Conservation (phyloP, 2,888 invertebrate genomes). For the Onchidella celtica region DNA sequence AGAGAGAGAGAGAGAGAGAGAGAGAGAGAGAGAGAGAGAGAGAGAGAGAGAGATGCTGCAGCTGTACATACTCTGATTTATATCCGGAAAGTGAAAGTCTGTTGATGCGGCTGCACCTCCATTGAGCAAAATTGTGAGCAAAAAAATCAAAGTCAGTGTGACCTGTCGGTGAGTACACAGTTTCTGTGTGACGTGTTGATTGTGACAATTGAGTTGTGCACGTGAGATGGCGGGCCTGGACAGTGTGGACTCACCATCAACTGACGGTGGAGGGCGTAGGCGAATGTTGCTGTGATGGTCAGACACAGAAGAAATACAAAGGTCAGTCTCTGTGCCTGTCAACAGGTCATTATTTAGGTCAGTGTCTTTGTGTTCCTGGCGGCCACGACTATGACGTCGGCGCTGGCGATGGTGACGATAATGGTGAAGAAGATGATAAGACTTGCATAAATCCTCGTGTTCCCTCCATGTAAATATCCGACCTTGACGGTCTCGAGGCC, state of each 20-base stretch:
- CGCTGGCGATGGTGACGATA: not conserved
- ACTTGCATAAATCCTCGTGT: too few relatives aligned
- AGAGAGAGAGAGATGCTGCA: not conserved
- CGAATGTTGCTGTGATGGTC: not conserved
- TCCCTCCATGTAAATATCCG: not conserved
- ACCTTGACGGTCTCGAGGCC: not conserved
- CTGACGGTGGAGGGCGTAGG: not conserved
- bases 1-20: conserved; percentile 31
- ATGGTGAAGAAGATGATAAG: not conserved
- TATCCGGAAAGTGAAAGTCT: conserved; percentile 33
- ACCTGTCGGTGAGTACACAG: too few relatives aligned
- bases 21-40: not conserved
- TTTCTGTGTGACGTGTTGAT: too few relatives aligned
- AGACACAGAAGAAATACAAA: too few relatives aligned
- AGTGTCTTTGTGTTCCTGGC: not conserved
- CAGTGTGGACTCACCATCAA: not conserved
- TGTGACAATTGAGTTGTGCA: too few relatives aligned
- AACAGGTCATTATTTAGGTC: not conserved
- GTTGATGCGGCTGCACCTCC: conserved; percentile 24
- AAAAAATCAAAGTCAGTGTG: not conserved
- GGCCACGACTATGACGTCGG: not conserved
- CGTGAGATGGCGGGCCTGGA: too few relatives aligned
- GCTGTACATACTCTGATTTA: conserved; percentile 26
- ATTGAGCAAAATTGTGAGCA: conserved; percentile 11
- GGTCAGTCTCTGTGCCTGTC: not conserved